A percentile compares a stretch with the other conserved stretches of the same genome.
phyloP scores from a whole-genome alignment of 2,888 invertebrate genomes.

The Macrosiphum euphorbiae region DNA sequence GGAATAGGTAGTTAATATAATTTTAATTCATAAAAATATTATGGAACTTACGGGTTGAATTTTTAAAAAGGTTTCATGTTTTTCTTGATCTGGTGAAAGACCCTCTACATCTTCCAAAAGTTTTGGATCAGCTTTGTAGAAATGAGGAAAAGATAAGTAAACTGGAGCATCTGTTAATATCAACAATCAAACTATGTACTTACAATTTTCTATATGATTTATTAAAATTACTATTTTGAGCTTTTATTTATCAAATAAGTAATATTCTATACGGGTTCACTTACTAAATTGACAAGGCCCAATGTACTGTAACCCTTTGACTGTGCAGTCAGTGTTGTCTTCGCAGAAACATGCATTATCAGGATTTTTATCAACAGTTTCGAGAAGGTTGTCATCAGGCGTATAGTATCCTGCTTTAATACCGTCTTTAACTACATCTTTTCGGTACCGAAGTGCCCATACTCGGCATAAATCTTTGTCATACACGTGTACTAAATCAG shows the following conservation, averaged over 20 bases:
- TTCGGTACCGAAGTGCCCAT: slow-evolving; percentile 80
- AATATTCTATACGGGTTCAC: slow-evolving; percentile 67
- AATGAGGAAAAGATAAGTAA: slow-evolving; percentile 90
- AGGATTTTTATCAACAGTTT: slow-evolving; percentile 75
- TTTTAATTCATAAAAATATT: background rate
- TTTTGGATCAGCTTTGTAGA: slow-evolving; percentile 83
- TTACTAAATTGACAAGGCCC: slow-evolving; percentile 89
- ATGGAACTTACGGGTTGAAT: slow-evolving; percentile 82
- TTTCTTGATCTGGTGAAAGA: slow-evolving; percentile 77
- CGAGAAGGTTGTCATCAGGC: slow-evolving; percentile 79
- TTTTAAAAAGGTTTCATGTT: slow-evolving; percentile 84
- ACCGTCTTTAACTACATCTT: slow-evolving; percentile 81
- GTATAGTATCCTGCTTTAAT: slow-evolving; percentile 73
- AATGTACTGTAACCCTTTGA: slow-evolving; percentile 85
- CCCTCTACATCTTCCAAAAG: slow-evolving; percentile 80
- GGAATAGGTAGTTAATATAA: background rate
- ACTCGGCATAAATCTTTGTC: slow-evolving; percentile 90
- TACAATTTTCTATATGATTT: background rate
- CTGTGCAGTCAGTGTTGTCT: slow-evolving; percentile 78
- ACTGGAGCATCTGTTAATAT: slow-evolving; percentile 83
- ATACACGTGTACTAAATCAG: slow-evolving; percentile 81
- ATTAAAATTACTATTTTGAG: background rate
- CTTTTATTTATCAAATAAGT: background rate
- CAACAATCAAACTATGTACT: background rate
- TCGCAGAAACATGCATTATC: slow-evolving; percentile 85